Percentiles rank a stretch among this genome's conserved stretches.
phyloP scores from a whole-genome alignment of 2,113 vertebrate species.

The Eubucco bourcierii region DNA sequence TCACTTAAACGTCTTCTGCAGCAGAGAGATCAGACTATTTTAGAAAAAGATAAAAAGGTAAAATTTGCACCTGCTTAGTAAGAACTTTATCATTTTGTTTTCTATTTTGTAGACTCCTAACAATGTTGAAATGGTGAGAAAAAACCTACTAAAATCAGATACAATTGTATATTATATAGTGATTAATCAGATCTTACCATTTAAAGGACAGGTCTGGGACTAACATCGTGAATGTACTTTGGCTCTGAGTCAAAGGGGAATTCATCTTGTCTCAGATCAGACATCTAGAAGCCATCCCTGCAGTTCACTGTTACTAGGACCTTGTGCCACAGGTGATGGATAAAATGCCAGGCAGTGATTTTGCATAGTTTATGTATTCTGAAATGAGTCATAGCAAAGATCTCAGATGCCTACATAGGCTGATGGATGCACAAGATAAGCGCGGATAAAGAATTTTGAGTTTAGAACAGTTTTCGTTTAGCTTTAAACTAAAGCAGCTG shows the following conservation, averaged over 20 bases:
- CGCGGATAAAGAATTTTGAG: not conserved
- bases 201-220: not conserved
- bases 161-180: not conserved
- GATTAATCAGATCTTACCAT: not conserved
- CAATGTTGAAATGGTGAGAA: not conserved
- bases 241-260: not conserved
- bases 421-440: not conserved
- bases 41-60: constrained; percentile 98
- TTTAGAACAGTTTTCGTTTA: not conserved
- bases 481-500: not conserved
- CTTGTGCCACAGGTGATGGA: not conserved
- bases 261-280: not conserved
- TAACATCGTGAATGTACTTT: not conserved
- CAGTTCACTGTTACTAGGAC: not conserved
- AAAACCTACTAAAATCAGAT: not conserved
- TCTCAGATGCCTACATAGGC: not conserved
- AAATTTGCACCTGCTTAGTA: not conserved
- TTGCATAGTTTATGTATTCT: not conserved
- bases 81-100: not conserved
- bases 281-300: not conserved
- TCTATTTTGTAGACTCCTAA: not conserved
- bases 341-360: not conserved
- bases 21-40: constrained; percentile 95
- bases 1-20: constrained; percentile 95
- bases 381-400: not conserved